Evolutionary conservation across 1,140 invertebrate genomes (phyloP), one percentile per base, ranked within the genome.

Genomic region (Papilio dardanus): DNA sequence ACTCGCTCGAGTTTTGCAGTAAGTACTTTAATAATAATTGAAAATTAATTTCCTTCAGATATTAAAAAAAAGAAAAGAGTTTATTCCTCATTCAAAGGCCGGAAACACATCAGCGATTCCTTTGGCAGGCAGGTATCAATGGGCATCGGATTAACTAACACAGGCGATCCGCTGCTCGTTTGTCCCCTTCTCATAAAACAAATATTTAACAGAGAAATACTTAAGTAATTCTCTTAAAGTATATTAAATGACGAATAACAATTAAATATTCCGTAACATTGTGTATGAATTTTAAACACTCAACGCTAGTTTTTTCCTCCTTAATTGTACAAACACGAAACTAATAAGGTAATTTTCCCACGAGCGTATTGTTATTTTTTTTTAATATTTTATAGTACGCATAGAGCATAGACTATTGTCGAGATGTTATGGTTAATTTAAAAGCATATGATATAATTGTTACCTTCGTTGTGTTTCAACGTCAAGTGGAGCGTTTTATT

Each of bases 401-500:
- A 50, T 50, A n/a, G 46, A 50, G n/a, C 4, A 19, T 19, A 19
- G n/a, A 50, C n/a, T 19, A 50, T 50, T 19, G 46, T 50, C n/a
- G 46, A 50, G n/a, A 19, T 50, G 46, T 50, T 50, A 50, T 19
- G 46, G 46, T 50, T 50, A 5, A 21, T 50, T 50, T 21, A 19
- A 50, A 50, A 7, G n/a, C 16, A 50, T 21, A 50, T 50, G 46
- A 50, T 50, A 50, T 50, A 50, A 50, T 50, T n/a, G 42, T n/a
- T 46, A 50, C 46, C n/a, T 19, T 50, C 16, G 46, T n/a, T n/a
- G 16, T n/a, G n/a, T 19, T 50, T 28, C 24, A 28, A 28, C 54
- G 10, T 28, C 54, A 62, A 62, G 24, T 62, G 24, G 54, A 62
- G 54, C 54, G 54, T 62, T 62, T 62, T 62, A 62, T 62, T 62